phyloP scores from a whole-genome alignment of 1,140 invertebrate genomes.

The Drosophila pseudoobscura region DNA sequence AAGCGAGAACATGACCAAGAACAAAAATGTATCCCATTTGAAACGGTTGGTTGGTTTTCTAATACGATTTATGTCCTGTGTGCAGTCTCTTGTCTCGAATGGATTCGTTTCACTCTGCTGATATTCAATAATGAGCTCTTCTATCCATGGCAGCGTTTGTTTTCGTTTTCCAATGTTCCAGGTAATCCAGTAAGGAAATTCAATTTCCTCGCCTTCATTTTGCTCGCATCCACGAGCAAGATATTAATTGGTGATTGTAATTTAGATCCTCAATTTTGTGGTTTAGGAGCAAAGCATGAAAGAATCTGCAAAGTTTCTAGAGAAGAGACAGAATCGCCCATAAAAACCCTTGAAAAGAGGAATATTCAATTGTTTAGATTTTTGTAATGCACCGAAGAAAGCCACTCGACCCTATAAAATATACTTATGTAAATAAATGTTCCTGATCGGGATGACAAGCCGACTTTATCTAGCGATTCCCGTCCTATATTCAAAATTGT shows the following conservation, averaged over 20 bases:
- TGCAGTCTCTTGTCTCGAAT: constrained; percentile 46
- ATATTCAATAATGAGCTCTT: constrained; percentile 68
- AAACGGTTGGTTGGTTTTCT: constrained; percentile 72
- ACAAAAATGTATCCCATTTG: constrained; percentile 59
- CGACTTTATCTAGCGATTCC: too few species aligned
- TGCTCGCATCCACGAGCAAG: constrained; percentile 36
- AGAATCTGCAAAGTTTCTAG: too few species aligned
- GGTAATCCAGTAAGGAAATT: constrained; percentile 70
- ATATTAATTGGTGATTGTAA: constrained; percentile 29
- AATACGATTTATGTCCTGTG: constrained; percentile 57
- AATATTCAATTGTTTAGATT: too few species aligned
- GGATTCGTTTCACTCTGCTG: constrained; percentile 70
- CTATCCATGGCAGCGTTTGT: constrained; percentile 50
- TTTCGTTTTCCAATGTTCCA: constrained; percentile 75
- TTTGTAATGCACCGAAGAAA: too few species aligned
- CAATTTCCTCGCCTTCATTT: constrained; percentile 60
- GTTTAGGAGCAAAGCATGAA: background rate
- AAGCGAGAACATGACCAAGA: constrained; percentile 20
- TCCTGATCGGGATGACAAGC: too few species aligned
- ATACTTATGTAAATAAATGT: too few species aligned
- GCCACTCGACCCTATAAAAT: too few species aligned
- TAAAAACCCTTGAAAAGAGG: too few species aligned
- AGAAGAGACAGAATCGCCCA: too few species aligned
- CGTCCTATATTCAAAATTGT: too few species aligned
- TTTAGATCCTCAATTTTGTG: constrained; percentile 7